Evolutionary conservation across 1,140 invertebrate species (phyloP), one percentile per base, ranked within the genome.

Genomic region (Diplogasteroides magnus): DNA sequence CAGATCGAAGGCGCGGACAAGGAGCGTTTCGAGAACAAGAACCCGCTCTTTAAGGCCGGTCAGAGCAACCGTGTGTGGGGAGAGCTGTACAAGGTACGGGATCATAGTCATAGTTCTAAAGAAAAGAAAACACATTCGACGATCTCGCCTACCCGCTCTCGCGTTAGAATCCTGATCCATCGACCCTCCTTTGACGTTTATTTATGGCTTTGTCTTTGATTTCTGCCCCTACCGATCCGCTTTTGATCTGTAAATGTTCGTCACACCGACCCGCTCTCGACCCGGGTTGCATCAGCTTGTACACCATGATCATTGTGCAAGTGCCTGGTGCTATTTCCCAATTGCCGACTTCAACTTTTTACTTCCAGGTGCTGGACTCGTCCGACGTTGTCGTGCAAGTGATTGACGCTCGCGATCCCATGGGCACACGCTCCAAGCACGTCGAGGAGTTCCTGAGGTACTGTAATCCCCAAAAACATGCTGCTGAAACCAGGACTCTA

Each of bases 61-160:
- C 92, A 95, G 83, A 97, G 94, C 78, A 95, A 89, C 86, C 87
- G 97, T 77, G 96, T 99, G 79, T 99, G 97, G 96, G 96, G 95
- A 86, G 97, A 99, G 84, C 84, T 99, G 6, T 97, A 98, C 83
- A 99, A 99, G 88, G 87, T 88, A 27, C 60, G 48, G 15, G 15
- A 19, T 56, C 55, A 15, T 19, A 19, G 15, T 56, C 55, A 19
- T 15, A 56, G 23, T 19, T 56, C 15, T 19, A 19, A 56, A 56
- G 55, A 19, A 19, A 56, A 56, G 23, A 56, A 56, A 19, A 56
- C 23, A 19, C 55, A 56, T 56, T 56, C 23, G n/a, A n/a, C n/a
- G n/a, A n/a, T n/a, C n/a, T n/a, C n/a, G n/a, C n/a, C n/a, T n/a
- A n/a, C n/a, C n/a, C n/a, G n/a, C n/a, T n/a, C n/a, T n/a, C n/a